phyloP scores from a whole-genome alignment of 2,797 vertebrate genomes.

The Mormyrus proboscirostris region DNA sequence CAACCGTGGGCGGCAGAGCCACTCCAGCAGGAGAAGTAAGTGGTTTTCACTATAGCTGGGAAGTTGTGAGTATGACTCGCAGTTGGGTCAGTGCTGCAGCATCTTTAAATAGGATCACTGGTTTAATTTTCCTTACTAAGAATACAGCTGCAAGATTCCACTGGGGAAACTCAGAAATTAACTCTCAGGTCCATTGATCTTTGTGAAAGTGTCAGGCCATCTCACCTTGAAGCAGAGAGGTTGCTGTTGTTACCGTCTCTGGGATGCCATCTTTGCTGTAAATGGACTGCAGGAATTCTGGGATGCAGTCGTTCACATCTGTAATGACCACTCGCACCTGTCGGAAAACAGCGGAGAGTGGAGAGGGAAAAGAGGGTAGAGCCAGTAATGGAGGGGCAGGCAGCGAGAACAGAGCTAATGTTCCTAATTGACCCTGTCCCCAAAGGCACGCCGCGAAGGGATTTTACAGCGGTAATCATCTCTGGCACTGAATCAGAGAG shows the following conservation, averaged over 20 bases:
- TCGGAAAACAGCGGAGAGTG: slow-evolving; percentile 16
- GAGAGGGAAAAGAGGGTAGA: not conserved
- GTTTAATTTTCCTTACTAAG: too few species aligned
- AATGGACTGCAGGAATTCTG: slow-evolving; percentile 79
- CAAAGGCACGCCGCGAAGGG: slow-evolving; percentile 12
- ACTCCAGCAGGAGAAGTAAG: not conserved
- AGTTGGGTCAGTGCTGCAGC: not conserved
- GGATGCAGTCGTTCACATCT: slow-evolving; percentile 78
- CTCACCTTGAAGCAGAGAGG: slow-evolving; percentile 79
- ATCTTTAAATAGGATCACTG: not conserved
- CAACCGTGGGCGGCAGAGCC: not conserved
- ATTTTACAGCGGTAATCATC: slow-evolving; percentile 34
- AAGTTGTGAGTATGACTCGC: not conserved
- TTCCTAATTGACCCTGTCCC: slow-evolving; percentile 30
- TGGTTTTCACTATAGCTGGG: not conserved
- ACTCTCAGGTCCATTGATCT: not conserved
- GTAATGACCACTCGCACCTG: slow-evolving; percentile 74
- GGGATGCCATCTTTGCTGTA: slow-evolving; percentile 76
- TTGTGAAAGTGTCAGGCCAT: not conserved
- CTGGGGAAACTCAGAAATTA: not conserved
- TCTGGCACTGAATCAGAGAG: slow-evolving; percentile 33
- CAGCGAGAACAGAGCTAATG: slow-evolving; percentile 19
- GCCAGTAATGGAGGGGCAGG: not conserved
- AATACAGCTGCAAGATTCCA: not conserved
- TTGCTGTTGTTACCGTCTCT: slow-evolving; percentile 77